Conservation (phyloP, 2,113 vertebrate species). For the Mirounga angustirostris region DNA sequence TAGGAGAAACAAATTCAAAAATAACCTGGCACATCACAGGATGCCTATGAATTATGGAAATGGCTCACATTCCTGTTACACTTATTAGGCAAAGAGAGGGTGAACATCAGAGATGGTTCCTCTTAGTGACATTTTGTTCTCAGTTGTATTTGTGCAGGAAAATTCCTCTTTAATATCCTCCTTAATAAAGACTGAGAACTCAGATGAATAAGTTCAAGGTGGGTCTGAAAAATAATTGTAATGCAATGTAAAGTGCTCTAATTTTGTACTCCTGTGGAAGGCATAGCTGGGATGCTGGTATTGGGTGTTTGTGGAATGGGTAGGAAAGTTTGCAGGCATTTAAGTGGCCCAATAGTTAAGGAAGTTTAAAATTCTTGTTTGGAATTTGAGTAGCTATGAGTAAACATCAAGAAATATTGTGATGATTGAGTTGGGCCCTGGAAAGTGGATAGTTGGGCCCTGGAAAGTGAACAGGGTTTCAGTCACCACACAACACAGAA, state of each 20-base stretch:
- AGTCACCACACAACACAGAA: not conserved
- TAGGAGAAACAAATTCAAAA: constrained; percentile 86
- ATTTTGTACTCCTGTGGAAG: not conserved
- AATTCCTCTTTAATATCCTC: constrained; percentile 12
- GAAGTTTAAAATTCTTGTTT: not conserved
- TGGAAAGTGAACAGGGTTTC: not conserved
- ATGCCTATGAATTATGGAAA: constrained; percentile 83
- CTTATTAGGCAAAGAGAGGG: constrained; percentile 61
- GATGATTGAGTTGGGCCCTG: not conserved
- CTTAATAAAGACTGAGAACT: constrained; percentile 24
- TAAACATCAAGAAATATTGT: constrained; percentile 7
- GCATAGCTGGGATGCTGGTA: not conserved
- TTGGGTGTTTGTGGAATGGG: not conserved
- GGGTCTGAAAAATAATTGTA: not conserved
- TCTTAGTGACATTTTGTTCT: constrained; percentile 69
- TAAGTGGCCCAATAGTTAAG: not conserved
- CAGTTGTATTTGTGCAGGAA: constrained; percentile 70
- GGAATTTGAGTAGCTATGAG: not conserved
- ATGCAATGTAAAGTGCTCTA: not conserved
- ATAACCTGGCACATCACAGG: constrained; percentile 83
- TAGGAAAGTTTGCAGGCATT: not conserved
- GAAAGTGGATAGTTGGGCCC: not conserved
- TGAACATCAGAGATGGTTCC: not conserved
- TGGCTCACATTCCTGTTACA: constrained; percentile 71
- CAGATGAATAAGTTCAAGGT: constrained; percentile 6